Conservation (phyloP, 2,113 vertebrate species). For the Gnathonemus echidnorhynchus region DNA sequence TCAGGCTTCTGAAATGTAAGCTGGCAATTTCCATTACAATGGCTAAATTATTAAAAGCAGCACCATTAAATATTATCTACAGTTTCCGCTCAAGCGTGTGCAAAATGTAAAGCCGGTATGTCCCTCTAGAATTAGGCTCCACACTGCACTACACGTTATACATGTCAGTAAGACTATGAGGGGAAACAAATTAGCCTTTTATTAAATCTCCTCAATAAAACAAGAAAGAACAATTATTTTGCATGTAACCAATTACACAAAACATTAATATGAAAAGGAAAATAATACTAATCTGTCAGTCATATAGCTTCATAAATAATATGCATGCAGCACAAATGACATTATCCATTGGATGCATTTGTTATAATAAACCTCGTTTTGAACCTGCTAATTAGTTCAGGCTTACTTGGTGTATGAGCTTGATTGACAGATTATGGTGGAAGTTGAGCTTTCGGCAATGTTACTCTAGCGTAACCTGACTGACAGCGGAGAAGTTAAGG, state of each 20-base stretch:
- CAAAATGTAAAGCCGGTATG: background rate
- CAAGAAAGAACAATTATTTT: background rate
- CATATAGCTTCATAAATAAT: background rate
- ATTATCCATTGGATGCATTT: background rate
- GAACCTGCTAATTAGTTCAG: background rate
- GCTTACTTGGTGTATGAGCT: background rate
- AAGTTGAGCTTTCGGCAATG: background rate
- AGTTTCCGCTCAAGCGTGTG: background rate
- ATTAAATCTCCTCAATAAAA: background rate
- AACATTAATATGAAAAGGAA: background rate
- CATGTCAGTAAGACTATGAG: background rate
- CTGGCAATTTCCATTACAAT: background rate
- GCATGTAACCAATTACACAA: background rate
- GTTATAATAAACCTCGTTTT: background rate
- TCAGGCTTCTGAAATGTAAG: background rate
- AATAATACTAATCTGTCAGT: background rate
- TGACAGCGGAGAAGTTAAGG: background rate
- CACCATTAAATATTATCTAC: background rate
- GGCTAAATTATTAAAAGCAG: background rate
- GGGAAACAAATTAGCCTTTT: background rate
- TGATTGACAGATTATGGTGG: background rate
- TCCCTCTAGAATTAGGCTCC: background rate
- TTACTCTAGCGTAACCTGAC: background rate
- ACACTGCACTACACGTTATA: no score
- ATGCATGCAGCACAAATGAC: background rate